phyloP scores from a whole-genome alignment of 2,888 invertebrate species.

The Siphlonurus alternatus region DNA sequence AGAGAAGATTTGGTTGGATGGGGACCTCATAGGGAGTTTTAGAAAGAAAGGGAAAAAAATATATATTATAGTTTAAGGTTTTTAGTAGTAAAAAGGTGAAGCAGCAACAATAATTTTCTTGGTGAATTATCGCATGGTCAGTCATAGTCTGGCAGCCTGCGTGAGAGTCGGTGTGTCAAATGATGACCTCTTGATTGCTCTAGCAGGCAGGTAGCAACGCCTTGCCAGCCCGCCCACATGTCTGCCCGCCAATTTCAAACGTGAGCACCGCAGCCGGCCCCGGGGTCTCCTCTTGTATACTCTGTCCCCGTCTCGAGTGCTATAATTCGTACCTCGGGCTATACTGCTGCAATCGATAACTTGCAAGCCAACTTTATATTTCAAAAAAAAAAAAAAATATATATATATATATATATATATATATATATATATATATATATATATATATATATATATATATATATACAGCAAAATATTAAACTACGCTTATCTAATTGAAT shows the following conservation, averaged over 20 bases:
- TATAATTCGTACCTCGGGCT: neutral
- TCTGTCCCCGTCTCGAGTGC: neutral
- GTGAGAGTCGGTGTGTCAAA: neutral
- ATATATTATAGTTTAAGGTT: too few species aligned
- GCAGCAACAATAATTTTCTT: neutral
- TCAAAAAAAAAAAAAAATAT: too few species aligned
- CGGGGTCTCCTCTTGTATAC: too few species aligned
- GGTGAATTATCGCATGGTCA: neutral
- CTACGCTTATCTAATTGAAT: too few species aligned
- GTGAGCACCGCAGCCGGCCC: too few species aligned
- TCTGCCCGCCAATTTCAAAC: too few species aligned
- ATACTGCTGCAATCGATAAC: neutral
- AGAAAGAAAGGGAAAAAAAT: neutral
- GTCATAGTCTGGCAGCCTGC: too few species aligned
- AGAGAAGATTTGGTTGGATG: neutral
- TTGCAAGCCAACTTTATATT: neutral
- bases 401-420: too few species aligned
- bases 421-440: too few species aligned
- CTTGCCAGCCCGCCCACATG: neutral
- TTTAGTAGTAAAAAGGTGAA: neutral
- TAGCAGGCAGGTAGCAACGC: neutral
- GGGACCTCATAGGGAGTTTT: neutral
- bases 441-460: too few species aligned
- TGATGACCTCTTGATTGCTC: neutral
- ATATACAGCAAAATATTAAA: too few species aligned